Conservation (phyloP, 2,113 vertebrate genomes). For the Cacatua alba region DNA sequence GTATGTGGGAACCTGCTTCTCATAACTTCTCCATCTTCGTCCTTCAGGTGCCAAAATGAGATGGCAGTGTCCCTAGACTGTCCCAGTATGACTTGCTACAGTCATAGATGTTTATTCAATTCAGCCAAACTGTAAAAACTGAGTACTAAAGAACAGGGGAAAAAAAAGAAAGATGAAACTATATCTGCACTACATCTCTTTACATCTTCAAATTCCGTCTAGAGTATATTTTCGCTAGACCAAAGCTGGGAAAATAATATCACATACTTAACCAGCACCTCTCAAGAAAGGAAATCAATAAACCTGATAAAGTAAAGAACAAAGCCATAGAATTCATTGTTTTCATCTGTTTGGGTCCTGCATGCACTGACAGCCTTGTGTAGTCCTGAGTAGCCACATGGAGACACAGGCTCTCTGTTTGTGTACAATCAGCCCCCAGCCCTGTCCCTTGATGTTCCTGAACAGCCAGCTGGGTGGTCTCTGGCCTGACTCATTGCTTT, state of each 20-base stretch:
- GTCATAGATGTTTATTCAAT: neutral
- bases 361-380: neutral
- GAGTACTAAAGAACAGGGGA: accelerated
- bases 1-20: neutral
- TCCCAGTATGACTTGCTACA: neutral
- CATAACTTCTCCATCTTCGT: neutral
- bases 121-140: neutral
- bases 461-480: neutral
- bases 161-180: too few relatives aligned
- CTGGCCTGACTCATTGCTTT: neutral
- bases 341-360: neutral
- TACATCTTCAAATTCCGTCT: neutral
- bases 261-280: neutral
- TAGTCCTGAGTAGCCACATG: neutral
- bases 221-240: neutral
- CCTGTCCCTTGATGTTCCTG: neutral
- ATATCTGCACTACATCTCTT: neutral
- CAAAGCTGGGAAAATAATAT: neutral
- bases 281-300: neutral
- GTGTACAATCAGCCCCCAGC: neutral
- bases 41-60: neutral
- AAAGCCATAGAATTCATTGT: neutral
- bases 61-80: neutral
- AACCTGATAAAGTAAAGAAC: neutral
- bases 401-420: neutral